Conservation (phyloP, 2,113 vertebrate genomes). For the Sylvicapra grimmia region DNA sequence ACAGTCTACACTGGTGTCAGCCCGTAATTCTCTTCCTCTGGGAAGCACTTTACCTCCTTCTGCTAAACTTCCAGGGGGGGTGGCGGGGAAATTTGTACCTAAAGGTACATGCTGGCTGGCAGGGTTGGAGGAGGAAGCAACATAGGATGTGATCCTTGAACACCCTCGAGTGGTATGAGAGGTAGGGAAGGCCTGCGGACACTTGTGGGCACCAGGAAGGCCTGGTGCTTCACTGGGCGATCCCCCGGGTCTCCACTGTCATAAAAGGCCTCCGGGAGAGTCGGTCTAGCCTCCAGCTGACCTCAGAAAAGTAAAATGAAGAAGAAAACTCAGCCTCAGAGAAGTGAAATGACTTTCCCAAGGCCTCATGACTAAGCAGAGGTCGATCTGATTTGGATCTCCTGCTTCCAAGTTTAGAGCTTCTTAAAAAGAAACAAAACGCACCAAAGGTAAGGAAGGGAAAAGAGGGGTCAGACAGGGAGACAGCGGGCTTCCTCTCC, state of each 20-base stretch:
- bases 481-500: background rate
- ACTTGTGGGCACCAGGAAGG: background rate
- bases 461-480: background rate
- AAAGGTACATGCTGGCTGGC: background rate
- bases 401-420: background rate
- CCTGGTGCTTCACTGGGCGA: background rate
- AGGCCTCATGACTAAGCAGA: background rate
- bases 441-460: background rate
- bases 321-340: background rate
- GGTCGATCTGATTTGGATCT: background rate
- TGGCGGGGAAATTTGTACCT: background rate
- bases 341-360: background rate
- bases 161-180: background rate
- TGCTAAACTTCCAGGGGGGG: background rate
- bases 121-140: background rate
- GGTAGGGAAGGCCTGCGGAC: background rate
- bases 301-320: background rate
- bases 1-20: accelerated
- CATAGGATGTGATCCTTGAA: background rate
- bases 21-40: background rate
- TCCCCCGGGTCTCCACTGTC: background rate
- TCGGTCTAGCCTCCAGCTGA: background rate
- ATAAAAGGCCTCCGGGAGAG: background rate
- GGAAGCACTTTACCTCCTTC: background rate
- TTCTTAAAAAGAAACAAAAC: background rate